Evolutionary conservation across 1,140 invertebrate genomes (phyloP).

Genomic region (Campoletis sonorensis): DNA sequence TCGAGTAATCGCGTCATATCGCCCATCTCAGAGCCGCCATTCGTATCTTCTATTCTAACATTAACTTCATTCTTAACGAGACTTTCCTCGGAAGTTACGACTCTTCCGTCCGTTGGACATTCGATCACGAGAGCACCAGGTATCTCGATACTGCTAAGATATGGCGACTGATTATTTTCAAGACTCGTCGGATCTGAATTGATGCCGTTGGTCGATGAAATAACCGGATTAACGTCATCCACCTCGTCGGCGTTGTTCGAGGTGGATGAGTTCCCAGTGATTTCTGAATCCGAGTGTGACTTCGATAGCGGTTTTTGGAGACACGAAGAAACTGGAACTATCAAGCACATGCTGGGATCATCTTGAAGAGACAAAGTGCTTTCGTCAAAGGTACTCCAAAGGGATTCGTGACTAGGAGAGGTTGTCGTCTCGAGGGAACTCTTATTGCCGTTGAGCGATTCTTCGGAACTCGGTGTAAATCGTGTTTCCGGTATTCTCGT

Average conservation of each 20-base stretch:
- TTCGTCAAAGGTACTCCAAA: constrained; percentile 71
- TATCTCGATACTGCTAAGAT: constrained; percentile 58
- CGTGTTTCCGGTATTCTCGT: not conserved
- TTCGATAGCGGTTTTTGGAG: constrained; percentile 50
- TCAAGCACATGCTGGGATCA: constrained; percentile 49
- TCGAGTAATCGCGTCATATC: constrained; percentile 33
- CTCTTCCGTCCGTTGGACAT: constrained; percentile 33
- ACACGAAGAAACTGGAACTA: not conserved
- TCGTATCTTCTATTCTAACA: constrained; percentile 52
- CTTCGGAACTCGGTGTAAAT: constrained; percentile 57
- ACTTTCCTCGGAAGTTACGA: constrained; percentile 30
- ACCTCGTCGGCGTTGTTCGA: constrained; percentile 24
- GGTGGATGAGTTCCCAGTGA: constrained; percentile 38
- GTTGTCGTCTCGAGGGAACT: constrained; percentile 65
- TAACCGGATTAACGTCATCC: not conserved
- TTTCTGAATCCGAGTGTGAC: constrained; percentile 68
- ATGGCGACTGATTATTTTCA: constrained; percentile 69
- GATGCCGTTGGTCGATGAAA: constrained; percentile 1
- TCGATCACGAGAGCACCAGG: constrained; percentile 55
- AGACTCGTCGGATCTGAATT: not conserved
- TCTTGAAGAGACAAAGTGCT: constrained; percentile 68
- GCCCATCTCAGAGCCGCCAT: not conserved
- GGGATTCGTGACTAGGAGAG: constrained; percentile 68
- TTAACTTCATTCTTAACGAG: constrained; percentile 56
- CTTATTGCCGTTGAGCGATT: constrained; percentile 59